Base-by-base conservation (phyloP, 2,797 vertebrate species). In the Calcarius lapponicus region DNA sequence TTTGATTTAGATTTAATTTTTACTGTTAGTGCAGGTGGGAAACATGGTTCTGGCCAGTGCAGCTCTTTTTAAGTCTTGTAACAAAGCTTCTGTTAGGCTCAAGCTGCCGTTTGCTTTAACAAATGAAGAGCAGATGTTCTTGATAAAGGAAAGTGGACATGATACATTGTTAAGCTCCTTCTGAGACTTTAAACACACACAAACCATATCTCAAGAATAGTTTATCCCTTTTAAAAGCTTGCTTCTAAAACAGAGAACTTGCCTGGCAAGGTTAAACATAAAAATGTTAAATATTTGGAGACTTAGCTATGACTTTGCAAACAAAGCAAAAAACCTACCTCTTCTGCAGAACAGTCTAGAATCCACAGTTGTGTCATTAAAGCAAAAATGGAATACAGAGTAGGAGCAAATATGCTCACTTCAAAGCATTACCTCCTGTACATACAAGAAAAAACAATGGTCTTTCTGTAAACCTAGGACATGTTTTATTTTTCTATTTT, bases 121-220 rank as follows among this genome's bases (percentile, higher is more conserved):
- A 92, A 95, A 95, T 26, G 66, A 92, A 79, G n/a, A 86, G 70
- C 93, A 96, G 87, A 92, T 93, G 93, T 86, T 91, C 85, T 81
- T 92, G 89, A 92, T 93, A 91, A 91, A 75, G 48, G 24, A 60
- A 94, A 96, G 82, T 66, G 76, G 92, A 91, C 80, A 92, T 70
- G 72, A 96, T 95, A 93, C 86, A 89, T 80, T 87, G 79, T 83
- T 88, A 92, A 92, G 31, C n/a, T 91, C 75, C 80, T 96, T 93
- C 61, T 96, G 84, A 90, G 91, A 88, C 47, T 93, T 92, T 69
- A 93, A 95, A 96, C 47, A 91, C 62, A 72, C 80, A 86, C 19
- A 84, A 74, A 65, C 70, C 25, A 5, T 62, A 92, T 48, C 73
- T 96, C 82, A 94, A 86, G 47, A 80, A 94, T 50, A 82, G 61